Evolutionary conservation across 2,888 invertebrate genomes (phyloP).

Genomic region (Limnephilus rhombicus): DNA sequence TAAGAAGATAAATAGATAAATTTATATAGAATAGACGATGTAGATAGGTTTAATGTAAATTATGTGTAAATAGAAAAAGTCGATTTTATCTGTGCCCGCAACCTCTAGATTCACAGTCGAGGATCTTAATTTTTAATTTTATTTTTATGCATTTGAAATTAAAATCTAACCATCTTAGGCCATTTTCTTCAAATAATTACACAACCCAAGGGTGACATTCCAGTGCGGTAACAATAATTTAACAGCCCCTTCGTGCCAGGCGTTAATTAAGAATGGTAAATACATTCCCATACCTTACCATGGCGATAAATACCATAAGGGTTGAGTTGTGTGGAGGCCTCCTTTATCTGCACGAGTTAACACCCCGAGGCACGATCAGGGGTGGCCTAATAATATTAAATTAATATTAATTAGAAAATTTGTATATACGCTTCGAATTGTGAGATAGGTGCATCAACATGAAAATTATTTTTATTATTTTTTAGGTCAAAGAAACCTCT

Average conservation of each 20-base stretch:
- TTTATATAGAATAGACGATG: too few species aligned
- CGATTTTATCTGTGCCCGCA: too few species aligned
- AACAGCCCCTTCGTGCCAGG: conserved; percentile 2
- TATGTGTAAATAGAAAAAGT: too few species aligned
- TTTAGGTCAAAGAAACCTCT: too few species aligned
- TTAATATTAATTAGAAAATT: too few species aligned
- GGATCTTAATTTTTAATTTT: not conserved
- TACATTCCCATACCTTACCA: not conserved
- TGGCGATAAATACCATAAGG: conserved; percentile 5
- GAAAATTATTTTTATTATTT: too few species aligned
- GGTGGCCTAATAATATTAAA: not conserved
- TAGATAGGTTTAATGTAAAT: too few species aligned
- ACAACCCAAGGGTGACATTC: not conserved
- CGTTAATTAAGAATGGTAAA: conserved; percentile 10
- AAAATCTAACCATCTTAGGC: not conserved
- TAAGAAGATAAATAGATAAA: too few species aligned
- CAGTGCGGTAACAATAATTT: not conserved
- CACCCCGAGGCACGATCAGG: conserved; percentile 6
- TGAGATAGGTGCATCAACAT: too few species aligned
- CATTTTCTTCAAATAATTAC: not conserved
- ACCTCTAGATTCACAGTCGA: too few species aligned
- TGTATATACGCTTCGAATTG: too few species aligned
- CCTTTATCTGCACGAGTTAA: not conserved
- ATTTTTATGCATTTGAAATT: not conserved
- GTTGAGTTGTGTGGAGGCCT: not conserved